Conservation (phyloP, 1,140 invertebrate genomes). For the Phocides pigmalion region DNA sequence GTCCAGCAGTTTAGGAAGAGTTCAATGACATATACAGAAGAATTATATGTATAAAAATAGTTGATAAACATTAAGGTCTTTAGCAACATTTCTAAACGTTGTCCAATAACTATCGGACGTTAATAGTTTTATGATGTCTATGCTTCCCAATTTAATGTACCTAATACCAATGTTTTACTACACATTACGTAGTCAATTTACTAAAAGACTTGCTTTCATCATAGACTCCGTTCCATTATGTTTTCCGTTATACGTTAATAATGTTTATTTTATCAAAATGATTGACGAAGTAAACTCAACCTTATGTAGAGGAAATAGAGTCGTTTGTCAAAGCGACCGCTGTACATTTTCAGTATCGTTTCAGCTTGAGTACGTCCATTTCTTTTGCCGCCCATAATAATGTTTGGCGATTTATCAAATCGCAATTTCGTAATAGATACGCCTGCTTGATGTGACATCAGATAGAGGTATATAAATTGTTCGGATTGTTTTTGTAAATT, state of each 20-base stretch:
- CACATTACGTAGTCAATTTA: conserved; percentile 54
- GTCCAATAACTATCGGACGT: not conserved
- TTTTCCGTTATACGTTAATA: conserved; percentile 63
- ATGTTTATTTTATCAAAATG: conserved; percentile 62
- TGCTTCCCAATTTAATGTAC: conserved; percentile 14
- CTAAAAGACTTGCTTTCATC: conserved; percentile 64
- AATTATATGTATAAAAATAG: too few relatives aligned
- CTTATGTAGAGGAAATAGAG: conserved; percentile 44
- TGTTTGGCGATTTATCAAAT: conserved; percentile 82
- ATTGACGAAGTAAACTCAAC: conserved; percentile 39
- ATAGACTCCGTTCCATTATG: conserved; percentile 59
- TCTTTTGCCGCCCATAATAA: conserved; percentile 80
- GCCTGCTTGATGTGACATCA: conserved; percentile 68
- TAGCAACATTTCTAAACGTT: not conserved
- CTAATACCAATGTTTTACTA: conserved; percentile 35
- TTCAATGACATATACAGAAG: too few relatives aligned
- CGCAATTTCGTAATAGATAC: conserved; percentile 82
- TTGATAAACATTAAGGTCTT: too few relatives aligned
- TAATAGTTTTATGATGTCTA: conserved; percentile 23
- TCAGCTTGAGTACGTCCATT: conserved; percentile 75
- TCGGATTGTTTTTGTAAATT: conserved; percentile 45
- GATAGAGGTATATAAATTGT: conserved; percentile 73
- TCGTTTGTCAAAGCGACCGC: conserved; percentile 38
- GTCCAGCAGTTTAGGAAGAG: too few relatives aligned
- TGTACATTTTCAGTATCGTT: conserved; percentile 49